Evolutionary conservation across 35 echinoderm and acorn worm genomes (phyloP).

Genomic region (Ophiothrix spiculata): DNA sequence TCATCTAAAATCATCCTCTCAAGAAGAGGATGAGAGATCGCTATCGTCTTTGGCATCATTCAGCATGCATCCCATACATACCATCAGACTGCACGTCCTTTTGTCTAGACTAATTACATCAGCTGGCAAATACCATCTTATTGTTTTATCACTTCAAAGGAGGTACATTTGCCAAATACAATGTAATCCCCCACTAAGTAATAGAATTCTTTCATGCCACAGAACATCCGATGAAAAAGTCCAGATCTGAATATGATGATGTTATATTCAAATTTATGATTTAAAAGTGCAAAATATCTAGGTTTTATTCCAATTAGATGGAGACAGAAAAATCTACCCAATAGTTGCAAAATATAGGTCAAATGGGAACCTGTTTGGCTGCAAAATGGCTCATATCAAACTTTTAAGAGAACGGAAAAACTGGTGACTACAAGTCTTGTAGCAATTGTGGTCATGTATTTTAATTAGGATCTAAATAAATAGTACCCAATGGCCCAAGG

Average conservation of each 20-base stretch:
- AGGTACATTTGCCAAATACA: background rate
- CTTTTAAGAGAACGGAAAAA: too few species aligned
- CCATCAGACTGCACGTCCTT: background rate
- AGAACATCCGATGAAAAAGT: background rate
- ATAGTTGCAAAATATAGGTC: too few species aligned
- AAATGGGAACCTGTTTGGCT: too few species aligned
- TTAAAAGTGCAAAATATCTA: background rate
- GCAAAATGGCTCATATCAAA: too few species aligned
- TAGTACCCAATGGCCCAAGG: background rate
- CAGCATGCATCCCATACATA: background rate
- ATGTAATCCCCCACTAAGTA: background rate
- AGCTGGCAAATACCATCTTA: background rate
- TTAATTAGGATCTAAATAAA: too few species aligned
- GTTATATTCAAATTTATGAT: background rate
- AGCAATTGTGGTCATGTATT: too few species aligned
- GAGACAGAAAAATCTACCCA: too few species aligned
- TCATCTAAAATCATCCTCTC: background rate
- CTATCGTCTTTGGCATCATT: too few species aligned
- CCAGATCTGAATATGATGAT: background rate
- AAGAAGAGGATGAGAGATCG: background rate
- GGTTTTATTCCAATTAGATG: too few species aligned
- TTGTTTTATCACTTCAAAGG: background rate
- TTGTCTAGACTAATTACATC: background rate
- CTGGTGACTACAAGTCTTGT: too few species aligned
- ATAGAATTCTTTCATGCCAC: background rate